A percentile compares a stretch with the other conserved stretches of the same genome.
Evolutionary conservation across 2,797 vertebrate species (phyloP).

Genomic region (Alcedo atthis): DNA sequence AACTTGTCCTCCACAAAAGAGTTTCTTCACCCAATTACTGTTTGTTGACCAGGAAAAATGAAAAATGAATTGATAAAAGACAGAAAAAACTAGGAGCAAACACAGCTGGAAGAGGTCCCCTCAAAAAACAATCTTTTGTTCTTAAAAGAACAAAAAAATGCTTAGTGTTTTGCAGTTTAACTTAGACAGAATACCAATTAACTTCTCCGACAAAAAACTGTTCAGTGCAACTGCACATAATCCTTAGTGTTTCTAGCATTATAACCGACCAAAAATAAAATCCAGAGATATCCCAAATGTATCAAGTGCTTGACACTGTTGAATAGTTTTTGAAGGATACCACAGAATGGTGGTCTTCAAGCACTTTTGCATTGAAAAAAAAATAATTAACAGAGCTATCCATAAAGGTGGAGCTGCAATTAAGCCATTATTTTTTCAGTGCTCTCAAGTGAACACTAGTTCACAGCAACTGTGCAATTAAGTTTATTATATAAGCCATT

Average conservation of each 20-base stretch:
- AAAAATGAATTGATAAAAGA: constrained; percentile 13
- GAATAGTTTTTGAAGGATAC: neutral
- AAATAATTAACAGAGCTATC: constrained; percentile 7
- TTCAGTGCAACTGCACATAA: constrained; percentile 1
- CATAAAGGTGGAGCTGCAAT: constrained; percentile 35
- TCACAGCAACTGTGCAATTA: constrained; percentile 52
- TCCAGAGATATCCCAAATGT: neutral
- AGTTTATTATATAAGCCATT: constrained; percentile 37
- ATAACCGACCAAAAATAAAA: constrained; percentile 1
- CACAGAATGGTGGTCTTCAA: neutral
- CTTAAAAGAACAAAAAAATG: constrained; percentile 17
- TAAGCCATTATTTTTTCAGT: constrained; percentile 18
- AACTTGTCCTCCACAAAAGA: neutral
- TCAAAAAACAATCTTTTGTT: neutral
- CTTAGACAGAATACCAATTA: neutral
- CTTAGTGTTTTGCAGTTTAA: constrained; percentile 22
- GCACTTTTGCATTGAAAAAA: constrained; percentile 11
- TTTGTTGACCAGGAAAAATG: constrained; percentile 4
- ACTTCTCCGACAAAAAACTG: neutral
- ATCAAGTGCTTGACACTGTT: neutral
- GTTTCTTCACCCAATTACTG: neutral
- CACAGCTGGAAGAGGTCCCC: neutral
- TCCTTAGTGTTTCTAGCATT: neutral
- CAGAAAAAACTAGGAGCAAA: constrained; percentile 50
- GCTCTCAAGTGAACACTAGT: constrained; percentile 5